A percentile compares a stretch with the other conserved stretches of the same genome.
Conservation (phyloP, 2,888 invertebrate genomes). For the Macrophya annulata region DNA sequence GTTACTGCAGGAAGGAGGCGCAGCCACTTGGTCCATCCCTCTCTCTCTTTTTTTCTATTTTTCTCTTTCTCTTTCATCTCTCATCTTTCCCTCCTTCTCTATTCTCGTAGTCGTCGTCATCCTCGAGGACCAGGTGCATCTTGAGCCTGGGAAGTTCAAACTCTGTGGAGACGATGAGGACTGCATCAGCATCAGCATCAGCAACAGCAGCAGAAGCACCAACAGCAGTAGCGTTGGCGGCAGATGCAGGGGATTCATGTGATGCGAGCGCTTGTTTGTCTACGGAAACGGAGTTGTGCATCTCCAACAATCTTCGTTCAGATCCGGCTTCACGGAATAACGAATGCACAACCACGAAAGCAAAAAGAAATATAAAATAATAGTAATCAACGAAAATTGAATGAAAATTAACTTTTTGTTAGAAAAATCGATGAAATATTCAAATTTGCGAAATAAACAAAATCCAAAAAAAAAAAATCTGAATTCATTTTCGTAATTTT, state of each 20-base stretch:
- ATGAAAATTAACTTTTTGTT: neutral
- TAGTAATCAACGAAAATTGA: neutral
- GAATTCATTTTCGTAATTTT: too few relatives aligned
- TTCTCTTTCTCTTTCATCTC: neutral
- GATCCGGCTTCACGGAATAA: constrained; percentile 27
- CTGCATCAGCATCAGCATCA: neutral
- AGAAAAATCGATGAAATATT: neutral
- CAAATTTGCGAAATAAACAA: neutral
- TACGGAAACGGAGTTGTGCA: constrained; percentile 53
- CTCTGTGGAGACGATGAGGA: constrained; percentile 13
- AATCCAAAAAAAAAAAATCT: neutral
- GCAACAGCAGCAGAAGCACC: neutral
- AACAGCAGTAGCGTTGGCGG: constrained; percentile 12
- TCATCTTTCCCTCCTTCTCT: constrained; percentile 12
- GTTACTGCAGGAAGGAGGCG: constrained; percentile 17
- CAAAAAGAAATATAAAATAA: neutral
- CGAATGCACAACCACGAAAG: neutral
- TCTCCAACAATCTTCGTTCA: constrained; percentile 23
- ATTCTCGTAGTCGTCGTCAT: constrained; percentile 39
- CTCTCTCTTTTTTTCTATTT: neutral
- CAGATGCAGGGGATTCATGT: constrained; percentile 23
- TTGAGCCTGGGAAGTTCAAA: constrained; percentile 75
- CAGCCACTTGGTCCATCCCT: constrained; percentile 30
- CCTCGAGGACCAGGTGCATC: constrained; percentile 76
- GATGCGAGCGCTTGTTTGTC: constrained; percentile 55